A percentile compares a stretch with the other conserved stretches of the same genome.
Conservation (phyloP, 2,113 vertebrate genomes). For the Gallinago media region DNA sequence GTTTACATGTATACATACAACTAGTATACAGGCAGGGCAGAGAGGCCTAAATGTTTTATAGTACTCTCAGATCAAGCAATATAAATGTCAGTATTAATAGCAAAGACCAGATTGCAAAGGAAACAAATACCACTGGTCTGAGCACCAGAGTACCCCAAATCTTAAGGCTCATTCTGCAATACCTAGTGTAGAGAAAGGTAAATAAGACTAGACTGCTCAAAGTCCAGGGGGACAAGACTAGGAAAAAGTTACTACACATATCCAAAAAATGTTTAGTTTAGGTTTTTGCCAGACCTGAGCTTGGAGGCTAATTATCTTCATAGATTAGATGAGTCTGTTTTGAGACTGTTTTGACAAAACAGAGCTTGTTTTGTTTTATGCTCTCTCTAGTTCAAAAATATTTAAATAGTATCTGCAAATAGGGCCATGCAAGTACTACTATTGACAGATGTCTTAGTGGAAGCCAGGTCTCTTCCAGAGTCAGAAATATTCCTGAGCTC, state of each 20-base stretch:
- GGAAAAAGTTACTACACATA: not conserved
- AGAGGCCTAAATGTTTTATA: not conserved
- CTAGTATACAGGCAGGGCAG: not conserved
- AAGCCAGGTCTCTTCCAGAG: not conserved
- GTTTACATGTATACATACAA: not conserved
- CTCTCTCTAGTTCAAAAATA: not conserved
- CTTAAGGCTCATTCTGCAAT: not conserved
- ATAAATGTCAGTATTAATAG: not conserved
- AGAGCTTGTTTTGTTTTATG: not conserved
- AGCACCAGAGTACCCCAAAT: not conserved
- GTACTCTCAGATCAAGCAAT: not conserved
- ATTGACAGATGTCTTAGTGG: not conserved
- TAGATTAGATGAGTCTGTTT: not conserved
- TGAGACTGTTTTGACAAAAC: too few relatives aligned
- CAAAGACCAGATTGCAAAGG: not conserved
- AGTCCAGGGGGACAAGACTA: not conserved
- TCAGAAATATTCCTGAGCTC: not conserved
- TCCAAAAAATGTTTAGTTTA: not conserved
- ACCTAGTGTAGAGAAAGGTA: not conserved
- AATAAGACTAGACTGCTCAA: not conserved
- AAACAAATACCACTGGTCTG: not conserved
- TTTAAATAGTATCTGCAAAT: not conserved
- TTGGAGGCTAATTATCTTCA: not conserved
- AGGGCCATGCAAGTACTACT: not conserved
- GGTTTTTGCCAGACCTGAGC: not conserved